These are phyloP conservation scores for Bufotes viridis DNA, from an alignment of 2,797 vertebrate genomes.

Conservation along the genomic window DNA sequence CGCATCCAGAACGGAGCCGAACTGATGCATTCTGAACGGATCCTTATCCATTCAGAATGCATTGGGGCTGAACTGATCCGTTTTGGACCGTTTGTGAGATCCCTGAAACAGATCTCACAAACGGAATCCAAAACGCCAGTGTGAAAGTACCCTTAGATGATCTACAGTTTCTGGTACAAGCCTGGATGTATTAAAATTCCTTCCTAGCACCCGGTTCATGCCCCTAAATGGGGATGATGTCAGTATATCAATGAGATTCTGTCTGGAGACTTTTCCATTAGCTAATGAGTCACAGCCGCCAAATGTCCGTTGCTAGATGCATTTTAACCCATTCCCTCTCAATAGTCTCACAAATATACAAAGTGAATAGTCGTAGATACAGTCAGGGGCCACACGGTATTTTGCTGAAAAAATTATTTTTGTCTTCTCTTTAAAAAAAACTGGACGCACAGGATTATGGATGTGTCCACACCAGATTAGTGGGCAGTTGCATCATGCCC, in stretches of 20 bases:
- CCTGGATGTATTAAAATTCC: neutral
- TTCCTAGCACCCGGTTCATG: neutral
- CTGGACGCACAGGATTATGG: neutral
- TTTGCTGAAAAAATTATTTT: neutral
- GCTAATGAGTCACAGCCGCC: slow-evolving; percentile 61
- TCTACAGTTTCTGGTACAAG: neutral
- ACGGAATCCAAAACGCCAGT: too few species aligned
- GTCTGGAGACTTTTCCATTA: slow-evolving; percentile 65
- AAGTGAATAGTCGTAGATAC: neutral
- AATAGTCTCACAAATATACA: neutral
- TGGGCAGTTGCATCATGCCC: too few species aligned
- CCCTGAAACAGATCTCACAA: too few species aligned
- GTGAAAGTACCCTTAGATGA: too few species aligned
- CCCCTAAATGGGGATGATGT: slow-evolving; percentile 40
- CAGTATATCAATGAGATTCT: slow-evolving; percentile 65
- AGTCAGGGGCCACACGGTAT: neutral
- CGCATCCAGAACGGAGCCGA: too few species aligned
- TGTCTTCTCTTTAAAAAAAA: neutral
- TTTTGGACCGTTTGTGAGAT: too few species aligned
- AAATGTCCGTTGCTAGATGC: neutral
- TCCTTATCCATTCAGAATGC: too few species aligned
- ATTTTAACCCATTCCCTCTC: slow-evolving; percentile 9
- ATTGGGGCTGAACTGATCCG: too few species aligned
- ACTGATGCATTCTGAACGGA: too few species aligned
- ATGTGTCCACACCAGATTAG: too few species aligned